These are phyloP conservation scores for Eumacrocentrus americanus DNA, from an alignment of 2,888 invertebrate genomes.

Conservation along the genomic window DNA sequence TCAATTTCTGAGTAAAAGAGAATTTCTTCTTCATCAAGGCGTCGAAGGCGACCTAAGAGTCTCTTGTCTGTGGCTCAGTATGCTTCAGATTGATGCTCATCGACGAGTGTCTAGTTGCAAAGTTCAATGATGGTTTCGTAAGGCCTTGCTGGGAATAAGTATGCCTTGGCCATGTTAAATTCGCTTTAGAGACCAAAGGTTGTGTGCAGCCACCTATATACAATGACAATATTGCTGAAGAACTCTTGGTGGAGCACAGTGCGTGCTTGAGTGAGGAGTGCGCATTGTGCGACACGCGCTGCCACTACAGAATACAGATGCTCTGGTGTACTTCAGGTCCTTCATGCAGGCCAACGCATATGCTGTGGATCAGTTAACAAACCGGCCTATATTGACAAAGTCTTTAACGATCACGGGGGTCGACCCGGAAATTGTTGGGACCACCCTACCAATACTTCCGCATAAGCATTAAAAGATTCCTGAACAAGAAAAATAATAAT, in stretches of 20 bases:
- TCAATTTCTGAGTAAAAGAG: too few relatives aligned
- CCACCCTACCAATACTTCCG: not conserved
- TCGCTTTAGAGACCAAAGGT: slow-evolving; percentile 2
- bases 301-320: slow-evolving; percentile 53
- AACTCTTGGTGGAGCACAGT: slow-evolving; percentile 29
- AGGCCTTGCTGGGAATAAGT: too few relatives aligned
- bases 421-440: slow-evolving; percentile 31
- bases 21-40: too few relatives aligned
- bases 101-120: too few relatives aligned
- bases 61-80: too few relatives aligned
- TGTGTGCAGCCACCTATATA: slow-evolving; percentile 19
- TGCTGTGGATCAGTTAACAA: slow-evolving; percentile 44
- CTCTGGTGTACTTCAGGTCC: slow-evolving; percentile 41
- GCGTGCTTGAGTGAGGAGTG: slow-evolving; percentile 48
- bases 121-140: slow-evolving; percentile 29
- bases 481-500: not conserved
- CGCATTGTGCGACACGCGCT: slow-evolving; percentile 60
- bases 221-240: slow-evolving; percentile 48
- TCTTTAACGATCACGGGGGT: slow-evolving; percentile 33
- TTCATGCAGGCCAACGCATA: slow-evolving; percentile 42
- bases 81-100: too few relatives aligned
- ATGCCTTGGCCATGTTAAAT: not conserved
- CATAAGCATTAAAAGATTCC: not conserved
- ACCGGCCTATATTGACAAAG: too few relatives aligned
- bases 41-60: too few relatives aligned